Evolutionary conservation across 2,888 invertebrate species (phyloP), one percentile per base, ranked within the genome.

Genomic region (Amaurobius ferox): DNA sequence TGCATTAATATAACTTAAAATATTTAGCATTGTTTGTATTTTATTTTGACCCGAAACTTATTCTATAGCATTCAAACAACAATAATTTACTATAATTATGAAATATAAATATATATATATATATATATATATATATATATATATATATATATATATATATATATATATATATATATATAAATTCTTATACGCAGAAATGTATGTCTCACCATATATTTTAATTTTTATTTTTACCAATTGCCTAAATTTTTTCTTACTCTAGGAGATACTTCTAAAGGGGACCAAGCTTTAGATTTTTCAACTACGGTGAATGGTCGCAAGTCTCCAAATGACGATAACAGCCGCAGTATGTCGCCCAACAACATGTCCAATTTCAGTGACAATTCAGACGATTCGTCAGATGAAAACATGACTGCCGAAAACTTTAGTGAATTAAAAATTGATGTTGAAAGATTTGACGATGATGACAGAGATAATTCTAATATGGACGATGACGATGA

Each of bases 351-450:
- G 28, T 88, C 87, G 7, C 83, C 86, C 7, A 87, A 89, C 64
- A 87, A 88, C 26, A 85, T 76, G 1, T 88, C 88, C 1, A 88
- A 89, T 62, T 72, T 88, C 39, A 79, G 72, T 28, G 87, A 83
- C 11, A 81, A 87, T 61, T 70, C 79, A 5, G 74, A 67, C 11
- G 88, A 72, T 11, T 79, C 83, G 11, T 86, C 86, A 0, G 86
- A 86, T 19, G 79, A 86, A 3, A 79, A 79, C 23, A 55, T 78
- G 16, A 39, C 68, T 13, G 74, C 78, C 1, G 79, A 79, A 9
- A 73, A 67, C 19, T 79, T 68, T 35, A 39, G 48, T 7, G 61
- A 79, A 16, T 30, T 86, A 13, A 76, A 80, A 71, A 70, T 79
- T 2, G 85, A 87, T 26, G 86, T 76, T 7, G 79, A 86, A 26